These are phyloP conservation scores for Sciurus niger DNA, from an alignment of 2,113 vertebrate species.

Conservation along the genomic window DNA sequence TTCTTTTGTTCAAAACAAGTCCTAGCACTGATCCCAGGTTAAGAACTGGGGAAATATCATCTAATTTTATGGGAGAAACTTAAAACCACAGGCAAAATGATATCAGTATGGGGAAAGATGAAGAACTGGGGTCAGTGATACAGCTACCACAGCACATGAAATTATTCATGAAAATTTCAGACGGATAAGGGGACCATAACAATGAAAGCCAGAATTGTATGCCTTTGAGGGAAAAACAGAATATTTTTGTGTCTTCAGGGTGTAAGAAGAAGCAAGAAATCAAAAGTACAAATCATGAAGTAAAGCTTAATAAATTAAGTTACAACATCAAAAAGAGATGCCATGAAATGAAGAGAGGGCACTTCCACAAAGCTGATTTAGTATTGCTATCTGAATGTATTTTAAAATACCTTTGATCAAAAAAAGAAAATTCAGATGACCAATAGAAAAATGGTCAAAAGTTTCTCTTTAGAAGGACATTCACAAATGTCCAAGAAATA, in stretches of 20 bases:
- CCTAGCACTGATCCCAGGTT: not conserved
- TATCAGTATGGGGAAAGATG: not conserved
- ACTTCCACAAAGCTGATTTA: slow-evolving; percentile 29
- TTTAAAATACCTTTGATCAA: not conserved
- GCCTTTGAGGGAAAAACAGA: not conserved
- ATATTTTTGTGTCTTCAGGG: not conserved
- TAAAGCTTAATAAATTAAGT: slow-evolving; percentile 34
- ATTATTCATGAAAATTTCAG: slow-evolving; percentile 41
- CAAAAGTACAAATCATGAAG: slow-evolving; percentile 28
- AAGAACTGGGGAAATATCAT: not conserved
- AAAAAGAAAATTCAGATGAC: not conserved
- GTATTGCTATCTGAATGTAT: not conserved
- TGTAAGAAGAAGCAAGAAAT: not conserved
- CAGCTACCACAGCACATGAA: not conserved
- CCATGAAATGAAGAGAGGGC: not conserved
- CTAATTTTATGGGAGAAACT: not conserved
- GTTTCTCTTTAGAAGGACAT: not conserved
- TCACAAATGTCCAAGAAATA: not conserved
- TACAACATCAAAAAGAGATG: not conserved
- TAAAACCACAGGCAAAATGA: not conserved
- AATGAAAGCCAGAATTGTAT: not conserved
- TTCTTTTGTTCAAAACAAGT: not conserved
- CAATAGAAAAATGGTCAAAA: slow-evolving; percentile 7
- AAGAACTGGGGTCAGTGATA: not conserved
- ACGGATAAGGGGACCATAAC: not conserved